phyloP scores from a whole-genome alignment of 2,797 vertebrate genomes.

The Mus caroli region DNA sequence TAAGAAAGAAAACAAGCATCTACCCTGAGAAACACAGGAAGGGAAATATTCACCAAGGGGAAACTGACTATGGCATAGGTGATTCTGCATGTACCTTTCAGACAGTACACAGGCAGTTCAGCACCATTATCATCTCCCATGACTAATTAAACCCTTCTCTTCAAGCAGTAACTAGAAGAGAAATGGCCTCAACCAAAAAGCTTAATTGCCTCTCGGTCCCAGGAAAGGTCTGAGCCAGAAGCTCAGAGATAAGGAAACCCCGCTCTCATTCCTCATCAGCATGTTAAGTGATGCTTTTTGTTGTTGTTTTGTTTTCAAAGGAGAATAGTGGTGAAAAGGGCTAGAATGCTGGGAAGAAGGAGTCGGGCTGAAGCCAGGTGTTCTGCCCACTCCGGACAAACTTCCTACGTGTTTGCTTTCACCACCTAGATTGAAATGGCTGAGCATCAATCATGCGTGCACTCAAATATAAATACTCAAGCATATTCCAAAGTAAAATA shows the following conservation, averaged over 20 bases:
- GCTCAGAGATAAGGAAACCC: conserved; percentile 35
- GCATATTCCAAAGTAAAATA: conserved; percentile 65
- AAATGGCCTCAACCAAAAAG: conserved; percentile 26
- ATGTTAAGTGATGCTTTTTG: not conserved
- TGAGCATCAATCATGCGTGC: not conserved
- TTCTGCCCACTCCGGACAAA: not conserved
- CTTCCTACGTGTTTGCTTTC: not conserved
- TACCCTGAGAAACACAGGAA: not conserved
- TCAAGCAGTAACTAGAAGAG: conserved; percentile 40
- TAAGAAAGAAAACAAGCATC: not conserved
- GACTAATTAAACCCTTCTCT: conserved; percentile 61
- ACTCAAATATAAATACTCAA: conserved; percentile 60
- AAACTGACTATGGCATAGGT: not conserved
- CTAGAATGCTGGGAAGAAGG: not conserved
- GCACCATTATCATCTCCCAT: conserved; percentile 18
- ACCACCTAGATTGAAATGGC: not conserved
- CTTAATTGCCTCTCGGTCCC: conserved; percentile 24
- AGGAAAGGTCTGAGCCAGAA: conserved; percentile 58
- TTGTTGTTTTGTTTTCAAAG: not conserved
- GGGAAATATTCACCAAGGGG: conserved; percentile 13
- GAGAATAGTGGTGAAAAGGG: not conserved
- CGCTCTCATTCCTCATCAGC: conserved; percentile 17
- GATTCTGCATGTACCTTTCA: not conserved
- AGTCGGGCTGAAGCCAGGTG: not conserved
- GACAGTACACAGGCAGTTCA: not conserved